These are phyloP conservation scores for Zhuqinia jingwanae DNA, from an alignment of 2,888 invertebrate species.

Conservation along the genomic window DNA sequence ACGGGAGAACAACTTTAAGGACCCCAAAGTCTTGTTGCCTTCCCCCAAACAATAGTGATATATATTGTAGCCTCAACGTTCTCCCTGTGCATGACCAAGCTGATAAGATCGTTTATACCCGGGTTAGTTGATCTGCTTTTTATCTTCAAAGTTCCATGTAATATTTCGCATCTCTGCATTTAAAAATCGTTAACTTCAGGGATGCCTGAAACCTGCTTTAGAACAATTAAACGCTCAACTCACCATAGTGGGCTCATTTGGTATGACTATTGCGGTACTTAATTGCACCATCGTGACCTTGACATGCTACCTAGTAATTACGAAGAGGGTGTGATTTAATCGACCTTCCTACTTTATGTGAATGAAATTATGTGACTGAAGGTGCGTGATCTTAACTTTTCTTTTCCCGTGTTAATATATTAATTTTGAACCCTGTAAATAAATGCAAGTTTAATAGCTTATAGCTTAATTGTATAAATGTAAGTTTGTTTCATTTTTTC, in stretches of 20 bases:
- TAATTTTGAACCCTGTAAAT: too few relatives aligned
- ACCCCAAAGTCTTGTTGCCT: constrained; percentile 72
- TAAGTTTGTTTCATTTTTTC: too few relatives aligned
- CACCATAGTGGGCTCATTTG: constrained; percentile 5
- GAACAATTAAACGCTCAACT: background rate
- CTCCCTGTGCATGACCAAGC: constrained; percentile 65
- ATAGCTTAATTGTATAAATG: too few relatives aligned
- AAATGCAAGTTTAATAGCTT: too few relatives aligned
- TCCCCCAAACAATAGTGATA: constrained; percentile 11
- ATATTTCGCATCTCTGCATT: background rate
- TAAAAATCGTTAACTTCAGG: background rate
- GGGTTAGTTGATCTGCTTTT: constrained; percentile 6
- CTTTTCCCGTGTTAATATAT: too few relatives aligned
- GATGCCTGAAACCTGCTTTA: background rate
- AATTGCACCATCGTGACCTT: background rate
- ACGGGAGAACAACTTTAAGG: constrained; percentile 68
- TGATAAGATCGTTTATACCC: constrained; percentile 46
- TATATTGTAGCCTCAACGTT: constrained; percentile 66
- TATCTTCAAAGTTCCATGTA: background rate
- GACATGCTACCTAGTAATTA: constrained; percentile 43
- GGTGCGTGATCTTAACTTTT: too few relatives aligned
- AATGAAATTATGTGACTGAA: too few relatives aligned
- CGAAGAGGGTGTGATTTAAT: constrained; percentile 46
- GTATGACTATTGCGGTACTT: background rate
- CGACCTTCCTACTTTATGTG: background rate